Percentiles rank a stretch among this genome's conserved stretches.
Conservation (phyloP, 2,113 vertebrate species). For the Thryonomys swinderianus region DNA sequence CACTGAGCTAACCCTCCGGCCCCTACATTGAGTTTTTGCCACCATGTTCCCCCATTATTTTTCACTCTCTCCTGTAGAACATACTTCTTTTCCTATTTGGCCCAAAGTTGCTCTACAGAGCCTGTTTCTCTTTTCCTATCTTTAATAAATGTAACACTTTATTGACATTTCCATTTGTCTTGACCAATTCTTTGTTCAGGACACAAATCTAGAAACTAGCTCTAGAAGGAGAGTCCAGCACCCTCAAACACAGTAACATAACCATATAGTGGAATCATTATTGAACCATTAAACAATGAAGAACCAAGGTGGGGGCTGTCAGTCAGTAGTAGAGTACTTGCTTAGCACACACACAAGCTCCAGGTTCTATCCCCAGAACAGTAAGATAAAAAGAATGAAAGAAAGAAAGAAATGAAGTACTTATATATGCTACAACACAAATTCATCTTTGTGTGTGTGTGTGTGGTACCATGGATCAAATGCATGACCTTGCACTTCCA, state of each 20-base stretch:
- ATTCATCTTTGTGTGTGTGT: neutral
- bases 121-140: neutral
- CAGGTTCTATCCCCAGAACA: neutral
- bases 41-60: neutral
- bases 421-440: neutral
- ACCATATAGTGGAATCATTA: slow-evolving; percentile 10
- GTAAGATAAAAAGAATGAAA: neutral
- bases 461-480: no score
- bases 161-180: neutral
- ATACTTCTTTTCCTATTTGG: neutral
- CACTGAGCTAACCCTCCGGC: no score
- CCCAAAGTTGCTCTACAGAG: neutral
- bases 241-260: neutral
- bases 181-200: neutral
- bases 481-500: no score
- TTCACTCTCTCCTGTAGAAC: neutral
- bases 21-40: neutral
- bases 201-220: neutral
- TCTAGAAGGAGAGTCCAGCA: neutral
- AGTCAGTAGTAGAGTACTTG: neutral
- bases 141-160: neutral
- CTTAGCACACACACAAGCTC: neutral
- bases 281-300: slow-evolving; percentile 30
- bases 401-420: neutral
- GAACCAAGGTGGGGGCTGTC: neutral